These are phyloP conservation scores for Odontamblyopus rebecca DNA, from an alignment of 2,797 vertebrate genomes.

Conservation along the genomic window DNA sequence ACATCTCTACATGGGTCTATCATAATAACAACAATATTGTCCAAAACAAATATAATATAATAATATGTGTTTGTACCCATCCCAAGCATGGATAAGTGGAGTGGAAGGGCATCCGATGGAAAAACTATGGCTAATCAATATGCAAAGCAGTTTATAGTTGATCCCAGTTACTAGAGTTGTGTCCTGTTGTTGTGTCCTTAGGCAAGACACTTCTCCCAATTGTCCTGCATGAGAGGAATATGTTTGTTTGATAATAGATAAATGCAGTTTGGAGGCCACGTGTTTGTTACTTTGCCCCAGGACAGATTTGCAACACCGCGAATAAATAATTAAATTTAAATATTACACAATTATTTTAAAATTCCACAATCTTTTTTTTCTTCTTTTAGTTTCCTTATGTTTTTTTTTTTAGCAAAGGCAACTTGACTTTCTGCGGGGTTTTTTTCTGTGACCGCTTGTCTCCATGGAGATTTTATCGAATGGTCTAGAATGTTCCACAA, in stretches of 20 bases:
- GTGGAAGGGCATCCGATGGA: background rate
- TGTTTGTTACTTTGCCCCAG: background rate
- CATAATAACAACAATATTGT: background rate
- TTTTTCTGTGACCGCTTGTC: background rate
- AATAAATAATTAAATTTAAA: background rate
- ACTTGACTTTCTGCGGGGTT: background rate
- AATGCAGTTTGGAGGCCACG: background rate
- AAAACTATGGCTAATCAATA: background rate
- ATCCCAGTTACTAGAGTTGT: no score
- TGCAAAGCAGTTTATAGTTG: background rate
- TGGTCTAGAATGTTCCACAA: background rate
- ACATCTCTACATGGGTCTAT: slow-evolving; percentile 2
- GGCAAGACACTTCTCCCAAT: background rate
- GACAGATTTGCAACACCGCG: background rate
- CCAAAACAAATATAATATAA: background rate
- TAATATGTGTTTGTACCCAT: background rate
- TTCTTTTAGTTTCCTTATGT: background rate
- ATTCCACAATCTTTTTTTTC: background rate
- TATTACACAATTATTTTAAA: background rate
- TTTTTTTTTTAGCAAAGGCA: background rate
- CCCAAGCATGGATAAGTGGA: background rate
- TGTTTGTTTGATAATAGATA: background rate
- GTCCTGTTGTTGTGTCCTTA: no score
- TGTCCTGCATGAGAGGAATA: no score
- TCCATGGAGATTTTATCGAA: background rate